Evolutionary conservation across 2,888 invertebrate genomes (phyloP), one percentile per base, ranked within the genome.

Genomic region (Prostheceraeus crozeri): DNA sequence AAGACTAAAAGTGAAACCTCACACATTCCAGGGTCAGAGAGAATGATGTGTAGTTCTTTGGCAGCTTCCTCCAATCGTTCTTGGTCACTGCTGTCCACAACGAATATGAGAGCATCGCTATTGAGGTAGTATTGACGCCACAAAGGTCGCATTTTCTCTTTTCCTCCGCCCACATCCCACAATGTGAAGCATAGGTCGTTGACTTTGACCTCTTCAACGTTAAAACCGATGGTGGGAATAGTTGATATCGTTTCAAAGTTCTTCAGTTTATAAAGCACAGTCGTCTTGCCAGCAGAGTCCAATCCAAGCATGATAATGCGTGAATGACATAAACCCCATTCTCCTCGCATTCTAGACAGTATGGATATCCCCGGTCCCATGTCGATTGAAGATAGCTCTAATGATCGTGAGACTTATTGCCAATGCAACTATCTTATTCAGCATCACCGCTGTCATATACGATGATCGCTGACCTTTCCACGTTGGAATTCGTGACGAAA

Each of bases 221-320:
- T 91, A 82, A 91, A 91, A 77, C 91, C 55, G 83, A 96, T 96
- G 73, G 94, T 96, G 76, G 96, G 96, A 82, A 96, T 96, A 77
- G 94, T 94, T 78, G 93, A 94, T 78, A 96, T 94, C 83, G 94
- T 94, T 86, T 96, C 94, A 79, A 94, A 94, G 83, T 96, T 84
- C 84, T 96, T 96, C 79, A 96, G 85, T 85, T 96, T 96, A 84
- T 94, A 94, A 81, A 96, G 83, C 82, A 96, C 94, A 81, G 94
- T 96, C 77, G 94, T 96, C 85, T 96, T 96, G 83, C 96, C 96
- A 82, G 94, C 96, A 76, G 94, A 94, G 83, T 96, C 94, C 77
- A 93, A 84, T 78, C 91, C 91, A 71, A 93, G 90, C 94, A 96
- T 96, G 81, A 96, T 83, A 84, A 96, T 94, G n/a, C n/a, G n/a